A percentile compares a stretch with the other conserved stretches of the same genome.
Conservation (phyloP, 2,113 vertebrate genomes). For the Calyptomena viridis region DNA sequence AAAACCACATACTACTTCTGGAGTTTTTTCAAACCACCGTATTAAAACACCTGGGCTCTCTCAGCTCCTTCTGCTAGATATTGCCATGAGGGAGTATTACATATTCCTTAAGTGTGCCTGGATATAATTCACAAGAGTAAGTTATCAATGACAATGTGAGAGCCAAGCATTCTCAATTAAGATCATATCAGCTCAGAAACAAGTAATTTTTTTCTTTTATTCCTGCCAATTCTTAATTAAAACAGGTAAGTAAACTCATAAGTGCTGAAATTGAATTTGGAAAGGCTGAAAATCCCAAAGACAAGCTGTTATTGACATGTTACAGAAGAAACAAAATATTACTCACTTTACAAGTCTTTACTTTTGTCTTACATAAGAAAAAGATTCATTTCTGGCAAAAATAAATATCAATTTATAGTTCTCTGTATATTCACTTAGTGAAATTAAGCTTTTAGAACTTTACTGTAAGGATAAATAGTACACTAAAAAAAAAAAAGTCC, state of each 20-base stretch:
- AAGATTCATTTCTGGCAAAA: slow-evolving; percentile 9
- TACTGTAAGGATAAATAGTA: not conserved
- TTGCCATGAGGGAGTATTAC: not conserved
- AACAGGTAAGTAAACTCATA: not conserved
- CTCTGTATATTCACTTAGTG: not conserved
- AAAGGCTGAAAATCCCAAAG: slow-evolving; percentile 9
- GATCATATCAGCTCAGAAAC: slow-evolving; percentile 40
- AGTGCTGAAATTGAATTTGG: slow-evolving; percentile 6
- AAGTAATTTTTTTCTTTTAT: not conserved
- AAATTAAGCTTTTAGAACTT: not conserved
- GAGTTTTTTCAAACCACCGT: slow-evolving; percentile 27
- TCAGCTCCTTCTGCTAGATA: not conserved
- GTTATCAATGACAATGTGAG: slow-evolving; percentile 18
- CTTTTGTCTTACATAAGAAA: not conserved
- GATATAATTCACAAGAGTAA: slow-evolving; percentile 27
- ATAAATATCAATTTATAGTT: not conserved
- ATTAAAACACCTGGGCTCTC: slow-evolving; percentile 41
- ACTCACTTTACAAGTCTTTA: not conserved
- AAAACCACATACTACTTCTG: slow-evolving; percentile 6
- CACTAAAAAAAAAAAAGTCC: not conserved
- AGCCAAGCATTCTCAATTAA: slow-evolving; percentile 24
- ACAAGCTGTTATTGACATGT: not conserved
- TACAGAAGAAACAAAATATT: slow-evolving; percentile 29
- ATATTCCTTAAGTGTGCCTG: not conserved
- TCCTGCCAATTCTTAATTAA: slow-evolving; percentile 56